These are phyloP conservation scores for Sebastes trivittatus DNA, from an alignment of 2,797 vertebrate species.

Conservation along the genomic window DNA sequence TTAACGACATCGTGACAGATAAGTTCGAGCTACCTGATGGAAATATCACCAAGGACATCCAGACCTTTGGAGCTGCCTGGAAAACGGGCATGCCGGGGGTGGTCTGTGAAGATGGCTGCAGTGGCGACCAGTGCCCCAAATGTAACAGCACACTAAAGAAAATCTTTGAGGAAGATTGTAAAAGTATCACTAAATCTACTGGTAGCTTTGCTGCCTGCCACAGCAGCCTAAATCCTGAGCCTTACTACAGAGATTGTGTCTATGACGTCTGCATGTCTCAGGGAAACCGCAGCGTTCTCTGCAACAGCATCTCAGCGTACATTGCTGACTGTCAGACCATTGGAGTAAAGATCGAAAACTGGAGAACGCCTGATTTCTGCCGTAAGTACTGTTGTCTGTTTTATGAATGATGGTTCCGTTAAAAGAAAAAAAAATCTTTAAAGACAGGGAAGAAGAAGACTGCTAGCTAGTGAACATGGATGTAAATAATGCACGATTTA, in stretches of 20 bases:
- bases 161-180: constrained; percentile 53
- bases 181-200: constrained; percentile 31
- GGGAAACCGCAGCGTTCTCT: constrained; percentile 42
- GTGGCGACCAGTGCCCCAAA: constrained; percentile 36
- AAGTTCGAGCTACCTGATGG: constrained; percentile 8
- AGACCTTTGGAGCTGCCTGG: constrained; percentile 56
- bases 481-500: not conserved
- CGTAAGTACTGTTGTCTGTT: constrained; percentile 50
- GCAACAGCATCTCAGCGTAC: constrained; percentile 64
- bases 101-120: constrained; percentile 51
- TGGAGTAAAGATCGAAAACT: constrained; percentile 52
- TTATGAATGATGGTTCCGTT: not conserved
- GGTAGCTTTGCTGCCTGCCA: constrained; percentile 56
- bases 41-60: constrained; percentile 13
- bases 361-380: constrained; percentile 70
- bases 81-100: constrained; percentile 7
- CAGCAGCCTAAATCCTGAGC: constrained; percentile 14
- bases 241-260: constrained; percentile 72
- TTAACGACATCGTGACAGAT: constrained; percentile 5
- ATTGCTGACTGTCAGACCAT: constrained; percentile 54
- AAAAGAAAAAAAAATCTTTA: too few species aligned
- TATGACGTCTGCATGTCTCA: constrained; percentile 43
- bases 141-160: constrained; percentile 31
- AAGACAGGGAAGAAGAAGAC: not conserved
- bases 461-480: too few species aligned